Base-by-base conservation (phyloP, 1,140 invertebrate genomes). In the Leptinotarsa lineolata region DNA sequence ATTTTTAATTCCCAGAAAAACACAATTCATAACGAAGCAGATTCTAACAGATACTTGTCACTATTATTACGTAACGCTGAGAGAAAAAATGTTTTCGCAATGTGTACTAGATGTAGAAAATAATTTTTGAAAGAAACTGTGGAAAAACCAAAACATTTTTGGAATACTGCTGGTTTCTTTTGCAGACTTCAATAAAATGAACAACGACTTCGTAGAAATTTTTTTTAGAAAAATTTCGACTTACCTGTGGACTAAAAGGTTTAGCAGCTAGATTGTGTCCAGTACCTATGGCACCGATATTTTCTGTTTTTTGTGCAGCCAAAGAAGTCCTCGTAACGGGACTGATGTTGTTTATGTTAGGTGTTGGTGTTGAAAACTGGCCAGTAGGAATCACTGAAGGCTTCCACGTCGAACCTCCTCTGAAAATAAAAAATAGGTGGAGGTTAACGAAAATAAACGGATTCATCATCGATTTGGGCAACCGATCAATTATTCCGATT, bases 291-390 rank as follows among this genome's bases (percentile, higher is more conserved):
- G 90, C 87, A 64, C 87, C 87, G 68, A 86, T 85, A 73, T 85
- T 82, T 11, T 92, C 90, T 77, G 91, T 90, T 75, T 90, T 90
- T 75, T 88, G 91, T 60, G 91, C 90, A 79, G 93, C 93, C 72
- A 97, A 87, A 46, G 95, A 97, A 70, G 95, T 97, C 86, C 92
- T 94, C 81, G 95, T 97, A 74, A 95, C 92, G 20, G 93, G 90
- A 69, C 89, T 85, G 54, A 91, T 85, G 76, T 87, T 88, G 76
- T 85, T 82, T 20, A 88, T 85, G 70, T 89, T 83, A 2, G 91
- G 88, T 58, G 88, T 88, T 22, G 90, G 90, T 68, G 89, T 86
- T 20, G 92, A 90, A 20, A 75, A 68, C 61, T 88, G 85, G 67
- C 92, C 90, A 2, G 89, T 89, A 20, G 93, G 91, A 22, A 90